Conservation (phyloP, 2,797 vertebrate genomes). For the Furcifer pardalis region DNA sequence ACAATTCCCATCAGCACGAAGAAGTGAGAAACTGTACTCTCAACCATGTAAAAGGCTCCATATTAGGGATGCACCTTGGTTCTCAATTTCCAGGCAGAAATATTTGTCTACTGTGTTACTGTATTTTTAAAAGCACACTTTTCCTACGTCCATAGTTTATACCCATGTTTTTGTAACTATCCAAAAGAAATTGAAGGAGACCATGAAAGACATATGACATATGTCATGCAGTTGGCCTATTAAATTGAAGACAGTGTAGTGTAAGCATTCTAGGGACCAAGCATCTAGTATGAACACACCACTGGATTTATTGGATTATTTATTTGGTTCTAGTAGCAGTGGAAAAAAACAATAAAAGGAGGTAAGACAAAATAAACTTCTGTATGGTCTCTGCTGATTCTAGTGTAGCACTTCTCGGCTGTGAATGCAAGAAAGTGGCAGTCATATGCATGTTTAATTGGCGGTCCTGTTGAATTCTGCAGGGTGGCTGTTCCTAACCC, state of each 20-base stretch:
- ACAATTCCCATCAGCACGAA: too few species aligned
- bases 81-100: not conserved
- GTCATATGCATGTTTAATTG: too few species aligned
- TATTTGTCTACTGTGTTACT: not conserved
- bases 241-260: not conserved
- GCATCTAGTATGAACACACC: not conserved
- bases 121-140: not conserved
- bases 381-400: not conserved
- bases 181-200: not conserved
- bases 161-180: not conserved
- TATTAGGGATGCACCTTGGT: not conserved
- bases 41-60: too few species aligned
- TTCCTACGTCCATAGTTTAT: not conserved
- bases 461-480: too few species aligned
- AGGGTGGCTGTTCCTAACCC: not conserved
- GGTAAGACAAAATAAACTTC: not conserved
- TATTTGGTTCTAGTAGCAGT: not conserved
- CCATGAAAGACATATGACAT: not conserved
- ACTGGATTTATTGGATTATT: not conserved
- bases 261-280: not conserved
- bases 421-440: too few species aligned
- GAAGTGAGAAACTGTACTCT: too few species aligned
- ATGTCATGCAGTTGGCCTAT: not conserved
- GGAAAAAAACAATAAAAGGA: not conserved
- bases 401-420: not conserved